These are phyloP conservation scores for Brachyalestes nurse DNA, from an alignment of 2,797 vertebrate species.

Conservation along the genomic window DNA sequence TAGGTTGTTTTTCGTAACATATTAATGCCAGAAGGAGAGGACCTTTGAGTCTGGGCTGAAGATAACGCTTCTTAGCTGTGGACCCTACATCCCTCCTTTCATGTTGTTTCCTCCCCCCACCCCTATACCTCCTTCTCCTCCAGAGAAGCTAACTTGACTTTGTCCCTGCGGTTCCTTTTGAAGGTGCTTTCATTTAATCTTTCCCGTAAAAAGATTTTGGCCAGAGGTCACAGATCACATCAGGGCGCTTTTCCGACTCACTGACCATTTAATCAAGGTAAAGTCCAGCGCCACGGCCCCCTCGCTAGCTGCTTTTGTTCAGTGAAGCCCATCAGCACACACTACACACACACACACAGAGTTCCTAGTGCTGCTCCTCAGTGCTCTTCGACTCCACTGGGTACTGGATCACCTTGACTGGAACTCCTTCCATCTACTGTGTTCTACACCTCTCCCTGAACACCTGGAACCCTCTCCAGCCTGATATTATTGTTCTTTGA, in stretches of 20 bases:
- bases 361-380: slow-evolving; percentile 72
- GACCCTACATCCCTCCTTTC: slow-evolving; percentile 35
- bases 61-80: slow-evolving; percentile 23
- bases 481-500: background rate
- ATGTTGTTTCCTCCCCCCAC: slow-evolving; percentile 46
- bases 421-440: slow-evolving; percentile 35
- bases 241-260: slow-evolving; percentile 90
- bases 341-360: slow-evolving; percentile 51
- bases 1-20: slow-evolving; percentile 3
- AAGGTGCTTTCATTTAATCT: slow-evolving; percentile 86
- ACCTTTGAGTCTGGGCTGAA: slow-evolving; percentile 19
- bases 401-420: slow-evolving; percentile 53
- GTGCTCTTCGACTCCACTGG: slow-evolving; percentile 75
- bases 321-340: slow-evolving; percentile 79
- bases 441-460: slow-evolving; percentile 2
- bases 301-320: slow-evolving; percentile 80
- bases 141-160: slow-evolving; percentile 67
- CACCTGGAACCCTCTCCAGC: background rate
- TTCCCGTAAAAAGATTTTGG: slow-evolving; percentile 78
- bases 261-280: slow-evolving; percentile 92
- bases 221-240: slow-evolving; percentile 86
- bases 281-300: slow-evolving; percentile 80
- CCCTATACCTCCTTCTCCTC: slow-evolving; percentile 60
- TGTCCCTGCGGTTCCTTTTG: slow-evolving; percentile 76
- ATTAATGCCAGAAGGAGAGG: slow-evolving; percentile 27